Evolutionary conservation across 2,888 invertebrate species (phyloP), one percentile per base, ranked within the genome.

Genomic region (Drymonia ruficornis): DNA sequence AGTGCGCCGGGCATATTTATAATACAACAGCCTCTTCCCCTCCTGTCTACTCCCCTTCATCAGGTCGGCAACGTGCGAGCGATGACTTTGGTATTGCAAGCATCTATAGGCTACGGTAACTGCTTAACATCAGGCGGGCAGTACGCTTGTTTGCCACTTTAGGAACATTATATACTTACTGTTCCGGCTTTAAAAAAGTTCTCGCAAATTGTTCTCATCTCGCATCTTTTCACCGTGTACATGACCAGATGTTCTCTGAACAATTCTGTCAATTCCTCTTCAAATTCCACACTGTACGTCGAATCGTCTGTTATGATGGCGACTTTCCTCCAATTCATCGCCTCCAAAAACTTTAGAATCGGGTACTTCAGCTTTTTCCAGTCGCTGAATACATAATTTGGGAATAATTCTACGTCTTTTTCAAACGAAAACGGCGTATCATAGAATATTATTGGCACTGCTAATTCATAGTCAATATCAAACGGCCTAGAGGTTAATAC

Each of bases 261-360:
- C 12, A 72, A 29, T 0, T 52, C 16, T 3, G 53, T 52, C 31
- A 82, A 36, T 12, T 65, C 66, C 2, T 50, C 46, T 62, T 78
- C 75, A 59, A 81, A 79, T 2, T 55, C 56, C 1, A 53, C 18
- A 50, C 81, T 83, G 15, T 65, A 65, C 4, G 52, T 48, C 8
- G 74, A 63, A 54, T 72, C 67, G 44, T 84, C 83, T 5, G 81
- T 76, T 29, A 84, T 43, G 3, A 84, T 65, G 0, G 72, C 82
- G 0, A 81, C 68, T 61, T 83, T 67, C 0, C 42, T 49, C 81
- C 79, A 81, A 0, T 54, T 23, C 38, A 64, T 56, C 0, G 18
- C 9, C 31, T 60, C 52, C 3, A 84, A 47, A 18, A 78, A 70
- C n/a, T 53, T 31, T 3, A 67, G 6, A 28, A 74, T 59, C 1